phyloP scores from a whole-genome alignment of 92 coral and sea anemone species.

The Muricea muricata region DNA sequence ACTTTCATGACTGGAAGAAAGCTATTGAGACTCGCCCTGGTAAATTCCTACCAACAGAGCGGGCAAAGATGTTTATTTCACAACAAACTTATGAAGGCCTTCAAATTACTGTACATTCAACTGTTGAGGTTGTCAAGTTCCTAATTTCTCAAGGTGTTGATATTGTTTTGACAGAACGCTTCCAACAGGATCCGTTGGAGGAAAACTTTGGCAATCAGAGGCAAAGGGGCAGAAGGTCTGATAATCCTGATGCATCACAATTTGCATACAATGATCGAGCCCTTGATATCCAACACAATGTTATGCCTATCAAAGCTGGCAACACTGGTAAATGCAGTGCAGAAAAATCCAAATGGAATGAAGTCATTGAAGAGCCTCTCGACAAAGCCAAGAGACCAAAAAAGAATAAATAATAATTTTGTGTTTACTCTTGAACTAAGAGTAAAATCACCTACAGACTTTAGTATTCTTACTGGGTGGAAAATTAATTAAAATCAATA shows the following conservation, averaged over 20 bases:
- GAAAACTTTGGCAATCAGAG: slow-evolving; percentile 66
- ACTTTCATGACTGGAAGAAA: slow-evolving; percentile 64
- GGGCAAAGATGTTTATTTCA: slow-evolving; percentile 58
- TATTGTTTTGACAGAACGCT: slow-evolving; percentile 66
- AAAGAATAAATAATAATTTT: too few species aligned
- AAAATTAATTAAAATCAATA: too few species aligned
- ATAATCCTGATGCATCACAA: slow-evolving; percentile 55
- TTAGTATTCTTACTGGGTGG: too few species aligned
- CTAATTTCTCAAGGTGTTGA: slow-evolving; percentile 63
- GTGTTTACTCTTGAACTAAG: too few species aligned
- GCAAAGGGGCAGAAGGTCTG: slow-evolving; percentile 54
- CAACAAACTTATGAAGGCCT: slow-evolving; percentile 71
- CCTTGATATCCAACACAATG: not conserved
- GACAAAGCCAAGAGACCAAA: too few species aligned
- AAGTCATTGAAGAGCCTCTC: too few species aligned
- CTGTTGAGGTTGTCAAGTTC: slow-evolving; percentile 53
- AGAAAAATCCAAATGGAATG: slow-evolving; percentile 2
- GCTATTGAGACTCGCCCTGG: slow-evolving; percentile 66
- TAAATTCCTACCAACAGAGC: slow-evolving; percentile 41
- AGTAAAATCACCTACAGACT: too few species aligned
- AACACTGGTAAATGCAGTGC: slow-evolving; percentile 55
- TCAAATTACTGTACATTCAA: slow-evolving; percentile 57
- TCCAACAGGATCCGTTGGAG: slow-evolving; percentile 60
- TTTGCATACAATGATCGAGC: slow-evolving; percentile 60
- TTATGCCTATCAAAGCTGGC: slow-evolving; percentile 34